Evolutionary conservation across 2,113 vertebrate genomes (phyloP).

Genomic region (Electrona antarctica): DNA sequence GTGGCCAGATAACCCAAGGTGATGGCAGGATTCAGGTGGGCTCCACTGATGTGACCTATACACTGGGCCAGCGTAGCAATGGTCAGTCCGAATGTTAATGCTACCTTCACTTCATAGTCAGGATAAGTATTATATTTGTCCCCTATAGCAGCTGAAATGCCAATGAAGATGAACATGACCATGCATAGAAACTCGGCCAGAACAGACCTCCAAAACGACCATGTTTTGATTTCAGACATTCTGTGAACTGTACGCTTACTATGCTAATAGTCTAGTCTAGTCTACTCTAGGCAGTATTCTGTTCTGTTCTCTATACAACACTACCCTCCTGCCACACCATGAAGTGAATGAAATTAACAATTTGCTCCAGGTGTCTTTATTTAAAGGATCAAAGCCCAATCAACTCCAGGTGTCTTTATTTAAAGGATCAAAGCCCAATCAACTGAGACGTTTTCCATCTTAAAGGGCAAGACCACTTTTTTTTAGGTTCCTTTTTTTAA

Average conservation of each 20-base stretch:
- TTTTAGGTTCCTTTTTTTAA: too few species aligned
- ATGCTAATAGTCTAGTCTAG: not conserved
- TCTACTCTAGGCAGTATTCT: not conserved
- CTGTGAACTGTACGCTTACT: not conserved
- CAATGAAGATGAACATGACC: conserved; percentile 83
- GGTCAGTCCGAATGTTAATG: conserved; percentile 84
- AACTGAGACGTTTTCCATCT: conserved; percentile 33
- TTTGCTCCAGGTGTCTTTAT: conserved; percentile 18
- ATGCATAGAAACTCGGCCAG: conserved; percentile 84
- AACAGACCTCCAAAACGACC: conserved; percentile 82
- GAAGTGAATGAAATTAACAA: conserved; percentile 3
- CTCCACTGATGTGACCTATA: conserved; percentile 84
- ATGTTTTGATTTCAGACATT: conserved; percentile 42
- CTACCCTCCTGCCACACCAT: not conserved
- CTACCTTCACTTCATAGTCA: conserved; percentile 86
- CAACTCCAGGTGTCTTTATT: conserved; percentile 21
- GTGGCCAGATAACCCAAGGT: conserved; percentile 83
- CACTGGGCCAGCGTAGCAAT: conserved; percentile 82
- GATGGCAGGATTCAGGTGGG: conserved; percentile 85
- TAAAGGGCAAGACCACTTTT: too few species aligned
- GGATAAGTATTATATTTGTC: conserved; percentile 63
- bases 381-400: conserved; percentile 37
- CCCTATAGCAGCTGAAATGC: conserved; percentile 81
- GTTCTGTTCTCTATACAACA: not conserved
- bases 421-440: conserved; percentile 40